Conservation (phyloP, 1,140 invertebrate species). For the Drosophila carrolli region DNA sequence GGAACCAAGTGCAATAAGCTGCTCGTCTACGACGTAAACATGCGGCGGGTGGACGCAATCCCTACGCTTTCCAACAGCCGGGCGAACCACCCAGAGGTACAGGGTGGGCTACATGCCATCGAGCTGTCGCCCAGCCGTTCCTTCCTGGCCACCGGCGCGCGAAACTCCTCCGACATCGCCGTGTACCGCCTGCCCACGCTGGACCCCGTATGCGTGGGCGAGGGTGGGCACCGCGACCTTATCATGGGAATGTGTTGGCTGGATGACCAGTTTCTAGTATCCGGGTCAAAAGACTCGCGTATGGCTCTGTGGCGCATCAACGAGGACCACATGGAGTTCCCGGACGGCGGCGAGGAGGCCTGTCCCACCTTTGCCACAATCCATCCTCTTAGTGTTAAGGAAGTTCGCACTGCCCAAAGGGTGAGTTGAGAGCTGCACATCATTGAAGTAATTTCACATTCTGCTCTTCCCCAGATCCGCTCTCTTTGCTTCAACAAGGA, state of each 20-base stretch:
- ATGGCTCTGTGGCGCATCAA: slow-evolving; percentile 92
- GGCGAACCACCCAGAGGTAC: slow-evolving; percentile 86
- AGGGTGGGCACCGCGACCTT: slow-evolving; percentile 96
- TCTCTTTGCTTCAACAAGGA: slow-evolving; percentile 94
- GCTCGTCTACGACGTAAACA: slow-evolving; percentile 93
- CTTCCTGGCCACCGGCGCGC: slow-evolving; percentile 95
- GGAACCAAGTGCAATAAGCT: slow-evolving; percentile 98
- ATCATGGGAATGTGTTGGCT: slow-evolving; percentile 98
- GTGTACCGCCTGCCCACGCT: slow-evolving; percentile 96
- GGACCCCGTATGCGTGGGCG: slow-evolving; percentile 97
- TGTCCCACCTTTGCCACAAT: slow-evolving; percentile 87
- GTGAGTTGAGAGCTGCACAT: slow-evolving; percentile 63
- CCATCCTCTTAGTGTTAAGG: slow-evolving; percentile 90
- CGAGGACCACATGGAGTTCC: slow-evolving; percentile 86
- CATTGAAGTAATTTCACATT: neutral
- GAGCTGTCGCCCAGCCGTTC: slow-evolving; percentile 97
- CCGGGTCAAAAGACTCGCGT: slow-evolving; percentile 95
- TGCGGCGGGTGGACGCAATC: slow-evolving; percentile 92
- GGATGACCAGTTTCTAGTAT: slow-evolving; percentile 97
- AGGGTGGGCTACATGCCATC: slow-evolving; percentile 96
- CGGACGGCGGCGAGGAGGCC: slow-evolving; percentile 85
- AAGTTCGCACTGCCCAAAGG: slow-evolving; percentile 88
- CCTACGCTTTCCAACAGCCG: slow-evolving; percentile 90
- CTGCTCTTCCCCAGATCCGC: slow-evolving; percentile 87
- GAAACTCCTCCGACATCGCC: slow-evolving; percentile 96